Conservation (phyloP, 2,888 invertebrate genomes). For the Drosophila ustulata region DNA sequence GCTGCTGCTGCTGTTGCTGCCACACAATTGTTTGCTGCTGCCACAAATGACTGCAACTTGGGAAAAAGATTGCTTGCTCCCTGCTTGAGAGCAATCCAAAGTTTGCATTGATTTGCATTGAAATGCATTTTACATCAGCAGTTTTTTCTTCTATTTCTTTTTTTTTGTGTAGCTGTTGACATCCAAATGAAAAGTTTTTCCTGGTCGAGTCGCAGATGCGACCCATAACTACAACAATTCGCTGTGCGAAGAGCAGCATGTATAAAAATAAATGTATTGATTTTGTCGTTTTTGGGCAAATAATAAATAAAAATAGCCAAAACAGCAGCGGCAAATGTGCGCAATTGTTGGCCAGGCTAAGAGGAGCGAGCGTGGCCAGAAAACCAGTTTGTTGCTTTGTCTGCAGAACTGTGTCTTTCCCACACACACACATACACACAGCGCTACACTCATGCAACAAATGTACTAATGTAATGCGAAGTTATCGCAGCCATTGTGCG, state of each 20-base stretch:
- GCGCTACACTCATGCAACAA: conserved; percentile 25
- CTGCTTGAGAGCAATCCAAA: conserved; percentile 42
- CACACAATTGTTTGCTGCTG: conserved; percentile 11
- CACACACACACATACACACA: conserved; percentile 47
- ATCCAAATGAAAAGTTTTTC: conserved; percentile 68
- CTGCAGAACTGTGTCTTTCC: conserved; percentile 70
- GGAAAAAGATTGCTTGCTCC: not conserved
- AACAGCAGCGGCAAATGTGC: conserved; percentile 60
- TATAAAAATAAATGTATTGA: conserved; percentile 67
- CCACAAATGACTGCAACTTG: conserved; percentile 19
- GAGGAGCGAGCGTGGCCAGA: conserved; percentile 54
- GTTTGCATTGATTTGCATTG: conserved; percentile 66
- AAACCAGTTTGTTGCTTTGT: conserved; percentile 70
- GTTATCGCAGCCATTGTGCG: conserved; percentile 76
- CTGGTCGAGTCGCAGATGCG: conserved; percentile 57
- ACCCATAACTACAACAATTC: conserved; percentile 52
- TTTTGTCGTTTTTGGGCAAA: conserved; percentile 68
- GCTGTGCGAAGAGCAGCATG: conserved; percentile 27
- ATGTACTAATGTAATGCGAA: conserved; percentile 78
- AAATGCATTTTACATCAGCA: conserved; percentile 50
- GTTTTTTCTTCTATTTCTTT: conserved; percentile 36
- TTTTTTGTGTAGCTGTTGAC: conserved; percentile 41
- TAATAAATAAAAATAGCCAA: conserved; percentile 71
- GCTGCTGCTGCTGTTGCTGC: conserved; percentile 26
- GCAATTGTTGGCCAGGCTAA: conserved; percentile 68